Base-by-base conservation (phyloP, 2,113 vertebrate genomes). In the Apistogramma diplotaenia region DNA sequence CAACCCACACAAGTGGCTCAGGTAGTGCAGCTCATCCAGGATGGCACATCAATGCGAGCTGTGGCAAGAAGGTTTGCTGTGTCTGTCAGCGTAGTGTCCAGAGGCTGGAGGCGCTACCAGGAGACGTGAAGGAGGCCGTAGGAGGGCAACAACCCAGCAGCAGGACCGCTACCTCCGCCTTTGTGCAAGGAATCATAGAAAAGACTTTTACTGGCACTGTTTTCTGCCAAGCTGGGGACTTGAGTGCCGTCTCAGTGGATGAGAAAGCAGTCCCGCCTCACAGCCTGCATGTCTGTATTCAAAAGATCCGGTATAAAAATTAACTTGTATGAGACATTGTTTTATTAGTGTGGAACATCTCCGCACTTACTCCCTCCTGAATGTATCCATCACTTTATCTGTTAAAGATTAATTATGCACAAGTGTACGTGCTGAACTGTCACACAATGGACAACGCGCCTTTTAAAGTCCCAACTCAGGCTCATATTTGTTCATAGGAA, bases 321-420 rank as follows among this genome's bases (percentile, higher is more conserved):
- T 60, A 57, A 49, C 31, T 19, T 18, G 5, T 49, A 8, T 5
- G 35, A 73, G 57, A 49, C 49, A 53, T 7, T 33, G 15, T 18
- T 49, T 7, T 6, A 46, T 40, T 46, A 19, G 2, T 31, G 4
- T 3, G 1, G 4, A 35, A 3, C 18, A 19, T 49, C 62, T 54
- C 2, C 16, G 2, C 13, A 3, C 8, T 73, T 18, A 46, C 61
- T 76, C 79, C 67, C 79, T 71, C 31, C 56, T 37, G 51, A 19
- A 54, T 75, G 35, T 8, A 25, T 54, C 33, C 10, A 3, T 19
- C 12, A 59, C 8, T 35, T 35, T 35, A 35, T 9, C 33, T 56
- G 82, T 83, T 74, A 89, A 87, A 83, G 73, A 76, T 90, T 88
- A 85, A 83, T 65, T 1, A 59, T 46, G 4, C 43, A 1, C 3